Base-by-base conservation (phyloP, 2,797 vertebrate genomes). In the Esox masquinongy region DNA sequence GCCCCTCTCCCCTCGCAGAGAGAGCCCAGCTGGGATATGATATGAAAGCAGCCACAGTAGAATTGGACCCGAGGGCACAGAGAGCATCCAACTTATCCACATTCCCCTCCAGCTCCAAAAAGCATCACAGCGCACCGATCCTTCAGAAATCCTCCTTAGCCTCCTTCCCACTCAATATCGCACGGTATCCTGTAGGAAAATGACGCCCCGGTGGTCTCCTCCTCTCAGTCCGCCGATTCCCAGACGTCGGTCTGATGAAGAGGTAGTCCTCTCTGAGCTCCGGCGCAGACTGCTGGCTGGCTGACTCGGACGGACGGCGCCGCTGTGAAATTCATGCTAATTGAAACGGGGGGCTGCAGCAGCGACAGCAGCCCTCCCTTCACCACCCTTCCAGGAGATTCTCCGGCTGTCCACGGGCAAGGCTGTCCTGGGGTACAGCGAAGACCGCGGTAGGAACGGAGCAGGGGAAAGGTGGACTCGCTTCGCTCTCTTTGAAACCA, bases 281-380 rank as follows among this genome's bases (percentile, higher is more conserved):
- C 86, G 82, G 80, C 80, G 81, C 82, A 68, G 80, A 80, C 81
- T 82, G 85, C 88, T 81, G 61, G 36, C 75, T 72, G 61, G 61
- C 39, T 77, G 36, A 17, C 77, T 86, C 22, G 19, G 74, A 7
- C 43, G 34, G 17, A 36, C 15, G 87, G 83, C 75, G 86, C 84
- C 73, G 87, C 92, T 92, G 88, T 92, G 88, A 93, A 92, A 92
- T 92, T 90, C 93, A 92, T 92, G 91, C 90, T 92, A 93, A 93
- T 91, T 90, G 90, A 92, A 92, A 90, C 90, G 87, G 88, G 90
- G 90, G 56, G 63, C 72, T 68, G 90, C 91, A 89, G 92, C 90
- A 90, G 88, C 85, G 85, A 88, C 88, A 84, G 86, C 90, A 90
- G 91, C 92, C 88, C 88, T 91, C 36, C 36, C 36, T 4, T 2